Base-by-base conservation (phyloP, 2,113 vertebrate genomes). In the Semicossyphus pulcher region DNA sequence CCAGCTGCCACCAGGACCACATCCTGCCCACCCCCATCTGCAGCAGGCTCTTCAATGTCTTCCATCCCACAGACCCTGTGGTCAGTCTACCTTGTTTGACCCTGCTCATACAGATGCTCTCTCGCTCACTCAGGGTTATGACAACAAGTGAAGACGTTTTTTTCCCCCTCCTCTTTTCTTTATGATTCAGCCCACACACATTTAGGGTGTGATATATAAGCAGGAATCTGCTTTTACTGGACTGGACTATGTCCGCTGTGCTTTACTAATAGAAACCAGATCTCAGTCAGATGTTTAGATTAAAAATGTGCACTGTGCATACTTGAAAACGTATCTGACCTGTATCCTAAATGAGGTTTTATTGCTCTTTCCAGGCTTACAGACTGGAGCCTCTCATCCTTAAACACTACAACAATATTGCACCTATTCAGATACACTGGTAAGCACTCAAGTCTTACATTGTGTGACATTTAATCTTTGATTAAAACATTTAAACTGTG, bases 21-120 rank as follows among this genome's bases (percentile, higher is more conserved):
- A 98, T 99, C 89, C 93, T 99, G 69, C 97, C 98, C 81, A 95
- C 94, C 66, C 91, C 94, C 36, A 96, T 98, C 73, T 99, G 98
- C 89, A 95, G 94, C 72, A 92, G 96, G 32, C 93, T 99, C 36
- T 91, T 98, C 62, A 99, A 99, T 66, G 96, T 99, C 86, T 99
- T 99, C 86, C 98, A 99, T 64, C 98, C 98, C 10, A 97, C 98
- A 62, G 98, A 99, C 83, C 98, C 98, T 69, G 98, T 99, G 97
- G 98, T 99, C 83, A 96, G 96, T 80, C 42, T 36, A 1, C 12
- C 4, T 83, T n/a, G n/a, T 37, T n/a, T 34, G 0, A 26, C 25
- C 14, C 25, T 7, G 2, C 15, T 15, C 0, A 21, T 15, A 28
- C 25, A 60, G 26, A 68, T 51, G 18, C 20, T 21, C 56, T 42